Percentiles rank a stretch among this genome's conserved stretches.
phyloP scores from a whole-genome alignment of 2,888 invertebrate species.

The Acronicta aceris region DNA sequence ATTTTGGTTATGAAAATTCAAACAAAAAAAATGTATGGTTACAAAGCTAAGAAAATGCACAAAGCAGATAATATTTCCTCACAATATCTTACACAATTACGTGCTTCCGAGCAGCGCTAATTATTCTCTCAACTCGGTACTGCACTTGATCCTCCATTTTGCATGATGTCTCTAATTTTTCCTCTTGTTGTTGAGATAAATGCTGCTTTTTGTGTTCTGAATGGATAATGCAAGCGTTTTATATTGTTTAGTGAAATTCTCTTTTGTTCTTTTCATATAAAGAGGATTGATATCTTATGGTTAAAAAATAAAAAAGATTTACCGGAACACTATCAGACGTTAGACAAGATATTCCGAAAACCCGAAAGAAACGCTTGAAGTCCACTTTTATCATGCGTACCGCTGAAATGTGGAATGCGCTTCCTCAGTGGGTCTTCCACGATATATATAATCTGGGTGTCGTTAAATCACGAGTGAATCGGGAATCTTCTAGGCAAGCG shows the following conservation, averaged over 20 bases:
- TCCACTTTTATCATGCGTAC: too few species aligned
- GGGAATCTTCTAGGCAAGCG: too few species aligned
- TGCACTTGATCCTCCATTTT: slow-evolving; percentile 71
- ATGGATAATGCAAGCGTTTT: slow-evolving; percentile 66
- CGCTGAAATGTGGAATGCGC: too few species aligned
- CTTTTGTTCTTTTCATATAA: slow-evolving; percentile 19
- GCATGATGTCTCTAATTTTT: slow-evolving; percentile 61
- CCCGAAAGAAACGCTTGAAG: too few species aligned
- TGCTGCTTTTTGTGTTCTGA: slow-evolving; percentile 69
- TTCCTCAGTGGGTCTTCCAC: too few species aligned
- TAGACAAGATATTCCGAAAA: too few species aligned
- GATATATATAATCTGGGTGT: too few species aligned
- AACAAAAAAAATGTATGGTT: too few species aligned
- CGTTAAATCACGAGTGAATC: too few species aligned
- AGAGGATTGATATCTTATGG: neutral
- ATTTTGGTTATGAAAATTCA: too few species aligned
- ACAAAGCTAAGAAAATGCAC: slow-evolving; percentile 5
- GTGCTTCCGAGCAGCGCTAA: slow-evolving; percentile 64
- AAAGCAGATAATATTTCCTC: slow-evolving; percentile 40
- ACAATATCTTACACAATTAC: slow-evolving; percentile 54
- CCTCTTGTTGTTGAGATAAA: slow-evolving; percentile 71
- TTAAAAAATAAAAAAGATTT: neutral
- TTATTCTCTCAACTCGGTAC: slow-evolving; percentile 75
- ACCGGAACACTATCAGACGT: too few species aligned
- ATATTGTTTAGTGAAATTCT: slow-evolving; percentile 52